Conservation (phyloP, 2,888 invertebrate species). For the Frankliniella fusca region DNA sequence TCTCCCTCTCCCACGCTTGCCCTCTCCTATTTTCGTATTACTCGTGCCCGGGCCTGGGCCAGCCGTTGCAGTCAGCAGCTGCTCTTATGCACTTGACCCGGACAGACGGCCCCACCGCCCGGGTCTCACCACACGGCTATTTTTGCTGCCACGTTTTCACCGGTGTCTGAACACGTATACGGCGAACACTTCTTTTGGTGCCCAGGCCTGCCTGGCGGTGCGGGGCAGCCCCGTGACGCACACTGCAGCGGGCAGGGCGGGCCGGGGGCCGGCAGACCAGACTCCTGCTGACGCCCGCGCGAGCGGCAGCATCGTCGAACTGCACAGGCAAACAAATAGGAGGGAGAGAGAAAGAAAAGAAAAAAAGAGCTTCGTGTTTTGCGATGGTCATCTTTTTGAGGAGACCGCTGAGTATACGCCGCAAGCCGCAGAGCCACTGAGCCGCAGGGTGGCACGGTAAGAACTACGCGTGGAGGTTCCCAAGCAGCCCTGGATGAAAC, state of each 20-base stretch:
- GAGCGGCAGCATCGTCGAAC: neutral
- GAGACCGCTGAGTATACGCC: neutral
- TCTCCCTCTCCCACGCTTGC: too few relatives aligned
- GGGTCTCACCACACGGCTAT: too few relatives aligned
- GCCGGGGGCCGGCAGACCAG: neutral
- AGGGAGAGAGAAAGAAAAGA: neutral
- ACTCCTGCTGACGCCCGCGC: neutral
- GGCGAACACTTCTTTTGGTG: too few relatives aligned
- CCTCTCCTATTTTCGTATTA: too few relatives aligned
- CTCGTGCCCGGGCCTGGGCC: too few relatives aligned
- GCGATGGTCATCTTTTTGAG: neutral
- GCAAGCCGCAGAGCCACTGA: too few relatives aligned
- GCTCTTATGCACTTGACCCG: too few relatives aligned
- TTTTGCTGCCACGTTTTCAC: too few relatives aligned
- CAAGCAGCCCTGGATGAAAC: neutral
- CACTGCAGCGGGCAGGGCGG: neutral
- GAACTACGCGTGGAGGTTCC: neutral
- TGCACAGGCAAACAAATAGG: neutral
- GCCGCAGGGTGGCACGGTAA: neutral
- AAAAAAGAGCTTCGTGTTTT: neutral
- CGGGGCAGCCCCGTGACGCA: neutral
- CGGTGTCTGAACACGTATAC: too few relatives aligned
- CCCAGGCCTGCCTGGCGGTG: too few relatives aligned
- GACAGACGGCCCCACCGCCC: too few relatives aligned
- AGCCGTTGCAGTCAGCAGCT: too few relatives aligned